Base-by-base conservation (phyloP, 2,888 invertebrate species). In the Reticulitermes lucifugus region DNA sequence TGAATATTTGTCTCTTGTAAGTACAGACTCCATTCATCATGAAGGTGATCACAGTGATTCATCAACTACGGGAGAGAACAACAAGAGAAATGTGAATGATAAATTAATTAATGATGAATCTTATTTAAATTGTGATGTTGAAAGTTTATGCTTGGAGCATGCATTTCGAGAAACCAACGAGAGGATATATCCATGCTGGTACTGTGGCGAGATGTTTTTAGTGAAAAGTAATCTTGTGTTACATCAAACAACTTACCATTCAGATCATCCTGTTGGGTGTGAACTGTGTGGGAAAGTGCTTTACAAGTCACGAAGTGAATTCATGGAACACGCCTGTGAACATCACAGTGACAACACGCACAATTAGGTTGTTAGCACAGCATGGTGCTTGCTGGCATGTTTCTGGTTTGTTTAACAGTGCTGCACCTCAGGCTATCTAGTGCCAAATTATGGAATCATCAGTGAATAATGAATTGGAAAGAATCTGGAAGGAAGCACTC, bases 191-290 rank as follows among this genome's bases (percentile, higher is more conserved):
- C 82, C 82, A 18, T 86, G 86, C 29, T 14, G 79, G 25, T 86
- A 79, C 35, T 86, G 86, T 83, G 86, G 86, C 6, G 86, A 86
- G 51, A 84, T 84, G 79, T 86, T 86, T 51, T 71, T 86, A 21
- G 84, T 86, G 4, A 86, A 84, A 75, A 86, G 84, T 75, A 84
- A 81, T 83, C 59, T 86, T 18, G 71, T 86, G n/a, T 46, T 82
- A 46, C 86, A 86, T 70, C 86, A 86, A 73, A 86, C 86, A 70
- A 86, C 86, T 10, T 86, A 84, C 60, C 86, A 86, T 55, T 75
- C 86, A 77, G 84, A 86, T 43, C 80, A 79, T 41, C 70, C 82
- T 55, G 77, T 84, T 10, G 79, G 77, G 10, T 86, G 86, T 82
- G 84, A 84, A 29, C 73, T 46, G n/a, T 86, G 86, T 83, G 86